Conservation (phyloP, 2,113 vertebrate species). For the Psephotus haematonotus region DNA sequence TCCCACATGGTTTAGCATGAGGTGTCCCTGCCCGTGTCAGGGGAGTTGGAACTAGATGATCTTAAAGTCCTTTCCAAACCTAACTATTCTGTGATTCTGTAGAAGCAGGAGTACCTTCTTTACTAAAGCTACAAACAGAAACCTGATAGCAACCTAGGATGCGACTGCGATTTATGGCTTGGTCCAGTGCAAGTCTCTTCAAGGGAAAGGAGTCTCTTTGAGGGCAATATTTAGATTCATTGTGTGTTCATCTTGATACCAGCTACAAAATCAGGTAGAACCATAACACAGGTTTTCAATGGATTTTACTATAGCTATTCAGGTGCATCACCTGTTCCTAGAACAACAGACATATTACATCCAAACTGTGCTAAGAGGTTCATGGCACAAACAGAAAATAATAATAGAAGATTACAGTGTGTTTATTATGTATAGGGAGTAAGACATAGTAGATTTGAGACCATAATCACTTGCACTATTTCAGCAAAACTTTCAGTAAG, state of each 20-base stretch:
- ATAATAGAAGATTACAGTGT: background rate
- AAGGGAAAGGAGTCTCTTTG: background rate
- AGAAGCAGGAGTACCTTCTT: background rate
- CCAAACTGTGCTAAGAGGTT: background rate
- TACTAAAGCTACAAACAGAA: background rate
- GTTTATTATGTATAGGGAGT: accelerated
- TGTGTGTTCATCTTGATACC: background rate
- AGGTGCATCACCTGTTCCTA: background rate
- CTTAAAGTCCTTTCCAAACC: no score
- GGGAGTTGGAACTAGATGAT: no score
- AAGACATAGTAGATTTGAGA: background rate
- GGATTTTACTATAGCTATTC: background rate
- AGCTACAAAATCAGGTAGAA: background rate
- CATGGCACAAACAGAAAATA: background rate
- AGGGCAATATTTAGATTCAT: background rate
- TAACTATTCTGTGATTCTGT: no score
- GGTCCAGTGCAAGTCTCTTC: background rate
- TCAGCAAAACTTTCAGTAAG: background rate
- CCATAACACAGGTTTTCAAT: background rate
- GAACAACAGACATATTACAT: background rate
- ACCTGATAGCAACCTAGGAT: background rate
- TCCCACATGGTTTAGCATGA: background rate
- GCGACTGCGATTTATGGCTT: background rate
- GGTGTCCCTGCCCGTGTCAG: no score
- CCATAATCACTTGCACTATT: background rate